Evolutionary conservation across 1,140 invertebrate species (phyloP), one percentile per base, ranked within the genome.

Genomic region (Calliphora vicina): DNA sequence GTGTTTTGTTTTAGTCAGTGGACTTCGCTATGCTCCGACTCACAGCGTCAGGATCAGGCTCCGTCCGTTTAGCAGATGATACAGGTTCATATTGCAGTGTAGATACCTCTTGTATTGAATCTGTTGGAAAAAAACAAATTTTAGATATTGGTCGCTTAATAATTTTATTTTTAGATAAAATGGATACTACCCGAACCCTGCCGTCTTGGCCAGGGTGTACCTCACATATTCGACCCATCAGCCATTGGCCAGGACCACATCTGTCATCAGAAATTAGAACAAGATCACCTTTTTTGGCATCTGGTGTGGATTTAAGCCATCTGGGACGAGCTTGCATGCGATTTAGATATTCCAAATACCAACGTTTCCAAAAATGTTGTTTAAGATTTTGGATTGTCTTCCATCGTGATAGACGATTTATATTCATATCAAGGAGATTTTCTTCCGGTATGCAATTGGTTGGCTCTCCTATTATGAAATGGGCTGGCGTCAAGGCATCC

Each of bases 271-370:
- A 82, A 25, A 73, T 15, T 13, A 76, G 12, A 29, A 29, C 73
- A 15, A 76, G 5, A 35, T 76, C 5, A 29, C 73, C 73, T 2
- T 4, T 42, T 29, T 76, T 8, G 26, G 12, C 5, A 15, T 74
- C 8, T 26, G 2, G 8, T 8, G 25, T 43, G 25, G 71, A 13
- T 15, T 13, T 73, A 4, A 73, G 27, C 87, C 87, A 89, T 83
- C 89, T 90, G n/a, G 72, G 29, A 2, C 86, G 73, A 43, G 84
- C 78, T 83, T 90, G 87, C 2, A 90, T 57, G 8, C 84, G 82
- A n/a, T 83, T 73, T 0, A 82, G 13, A 23, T 76, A 74, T 23
- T 74, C 71, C 25, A 10, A 15, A n/a, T 27, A 20, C 82, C 82
- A 82, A 0, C 72, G 9, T 26, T 57, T 29, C 73, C 72, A 76